Evolutionary conservation across 2,888 invertebrate genomes (phyloP).

Genomic region (Cyclophora punctaria): DNA sequence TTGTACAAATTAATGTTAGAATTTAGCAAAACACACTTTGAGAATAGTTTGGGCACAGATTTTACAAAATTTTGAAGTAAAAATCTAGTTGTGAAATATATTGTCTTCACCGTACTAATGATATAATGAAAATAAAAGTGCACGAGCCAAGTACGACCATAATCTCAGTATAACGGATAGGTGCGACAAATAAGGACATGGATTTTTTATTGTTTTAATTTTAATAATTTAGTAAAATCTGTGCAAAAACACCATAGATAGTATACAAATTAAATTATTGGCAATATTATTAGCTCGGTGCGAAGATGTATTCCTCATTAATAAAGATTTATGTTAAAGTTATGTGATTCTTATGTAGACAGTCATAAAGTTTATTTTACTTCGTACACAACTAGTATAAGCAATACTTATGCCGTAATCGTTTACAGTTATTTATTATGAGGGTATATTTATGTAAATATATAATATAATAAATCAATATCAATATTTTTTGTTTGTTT

Average conservation of each 20-base stretch:
- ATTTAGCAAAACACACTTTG: too few relatives aligned
- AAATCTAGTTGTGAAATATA: too few relatives aligned
- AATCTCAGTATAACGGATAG: too few relatives aligned
- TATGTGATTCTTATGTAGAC: constrained; percentile 10
- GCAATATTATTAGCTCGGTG: constrained; percentile 8
- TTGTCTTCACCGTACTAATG: too few relatives aligned
- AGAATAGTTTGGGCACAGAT: too few relatives aligned
- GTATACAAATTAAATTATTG: constrained; percentile 8
- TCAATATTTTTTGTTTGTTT: constrained; percentile 7
- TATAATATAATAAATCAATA: constrained; percentile 6
- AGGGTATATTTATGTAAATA: constrained; percentile 17
- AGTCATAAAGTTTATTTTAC: constrained; percentile 15
- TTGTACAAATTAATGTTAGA: too few relatives aligned
- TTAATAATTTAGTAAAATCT: constrained; percentile 1
- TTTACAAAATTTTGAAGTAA: too few relatives aligned
- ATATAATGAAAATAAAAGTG: too few relatives aligned
- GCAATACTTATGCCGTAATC: constrained; percentile 21
- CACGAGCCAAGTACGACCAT: too few relatives aligned
- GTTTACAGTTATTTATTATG: constrained; percentile 20
- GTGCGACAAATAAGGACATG: background rate
- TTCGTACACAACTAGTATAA: constrained; percentile 17
- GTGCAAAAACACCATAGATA: constrained; percentile 6
- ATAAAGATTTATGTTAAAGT: constrained; percentile 5
- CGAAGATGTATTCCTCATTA: constrained; percentile 10
- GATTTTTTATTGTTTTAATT: background rate